Conservation (phyloP, 1,140 invertebrate species). For the Drosophila serrata region DNA sequence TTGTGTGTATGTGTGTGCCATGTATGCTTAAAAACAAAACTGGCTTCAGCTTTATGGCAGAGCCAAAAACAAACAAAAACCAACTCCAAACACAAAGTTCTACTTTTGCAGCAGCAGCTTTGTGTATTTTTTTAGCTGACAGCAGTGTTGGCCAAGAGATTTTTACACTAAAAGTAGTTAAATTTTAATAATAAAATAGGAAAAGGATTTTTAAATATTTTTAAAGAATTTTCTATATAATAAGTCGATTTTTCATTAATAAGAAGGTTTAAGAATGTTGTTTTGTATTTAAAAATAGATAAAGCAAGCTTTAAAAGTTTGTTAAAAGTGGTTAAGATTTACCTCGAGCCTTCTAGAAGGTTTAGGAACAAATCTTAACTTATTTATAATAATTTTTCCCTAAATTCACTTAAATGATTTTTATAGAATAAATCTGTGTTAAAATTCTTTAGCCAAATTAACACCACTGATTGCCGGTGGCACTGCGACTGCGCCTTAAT, state of each 20-base stretch:
- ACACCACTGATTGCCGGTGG: constrained; percentile 43
- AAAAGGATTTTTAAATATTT: background rate
- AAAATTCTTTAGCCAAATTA: constrained; percentile 4
- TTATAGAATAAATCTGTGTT: background rate
- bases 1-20: constrained; percentile 6
- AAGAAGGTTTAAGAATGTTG: background rate
- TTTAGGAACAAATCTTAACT: too few species aligned
- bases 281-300: background rate
- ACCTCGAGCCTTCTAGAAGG: too few species aligned
- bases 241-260: background rate
- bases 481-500: constrained; percentile 80
- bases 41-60: constrained; percentile 78
- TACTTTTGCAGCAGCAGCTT: constrained; percentile 36
- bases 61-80: constrained; percentile 77
- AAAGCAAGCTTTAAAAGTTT: background rate
- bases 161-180: background rate
- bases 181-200: background rate
- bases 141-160: constrained; percentile 10
- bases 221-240: background rate
- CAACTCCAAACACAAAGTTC: constrained; percentile 49
- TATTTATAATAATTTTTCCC: background rate
- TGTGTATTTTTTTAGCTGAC: constrained; percentile 20
- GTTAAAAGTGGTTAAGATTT: rapidly evolving
- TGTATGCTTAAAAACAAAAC: constrained; percentile 71
- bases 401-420: background rate